phyloP scores from a whole-genome alignment of 2,888 invertebrate genomes.

The Rugalucina vietnamica region DNA sequence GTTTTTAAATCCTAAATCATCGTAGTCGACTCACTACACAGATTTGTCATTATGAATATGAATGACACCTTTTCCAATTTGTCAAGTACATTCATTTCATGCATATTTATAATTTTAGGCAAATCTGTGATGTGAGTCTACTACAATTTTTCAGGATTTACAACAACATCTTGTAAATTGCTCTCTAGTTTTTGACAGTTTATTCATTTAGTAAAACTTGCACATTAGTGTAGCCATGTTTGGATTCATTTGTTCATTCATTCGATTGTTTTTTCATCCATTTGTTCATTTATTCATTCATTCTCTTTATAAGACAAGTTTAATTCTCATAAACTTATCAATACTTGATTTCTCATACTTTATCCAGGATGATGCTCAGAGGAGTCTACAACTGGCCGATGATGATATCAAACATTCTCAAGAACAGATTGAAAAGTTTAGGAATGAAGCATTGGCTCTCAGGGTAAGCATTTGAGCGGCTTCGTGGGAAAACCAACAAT shows the following conservation, averaged over 20 bases:
- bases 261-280: background rate
- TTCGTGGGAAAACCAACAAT: too few species aligned
- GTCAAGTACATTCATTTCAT: too few species aligned
- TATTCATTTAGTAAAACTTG: background rate
- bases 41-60: too few species aligned
- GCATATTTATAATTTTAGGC: too few species aligned
- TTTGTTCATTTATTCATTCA: background rate
- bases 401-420: conserved; percentile 68
- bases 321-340: background rate
- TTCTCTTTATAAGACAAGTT: background rate
- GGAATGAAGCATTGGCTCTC: conserved; percentile 76
- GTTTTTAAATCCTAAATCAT: too few species aligned
- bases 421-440: conserved; percentile 73
- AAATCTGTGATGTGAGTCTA: too few species aligned
- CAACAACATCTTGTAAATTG: too few species aligned
- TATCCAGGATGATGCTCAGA: conserved; percentile 68
- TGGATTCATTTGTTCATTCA: background rate
- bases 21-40: too few species aligned
- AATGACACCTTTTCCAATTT: too few species aligned
- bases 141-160: too few species aligned
- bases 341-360: background rate
- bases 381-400: conserved; percentile 69
- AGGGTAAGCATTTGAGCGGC: too few species aligned
- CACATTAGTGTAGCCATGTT: background rate
- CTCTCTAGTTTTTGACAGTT: background rate